phyloP scores from a whole-genome alignment of 35 echinoderm and acorn worm genomes.

The Ophioderma brevispina region DNA sequence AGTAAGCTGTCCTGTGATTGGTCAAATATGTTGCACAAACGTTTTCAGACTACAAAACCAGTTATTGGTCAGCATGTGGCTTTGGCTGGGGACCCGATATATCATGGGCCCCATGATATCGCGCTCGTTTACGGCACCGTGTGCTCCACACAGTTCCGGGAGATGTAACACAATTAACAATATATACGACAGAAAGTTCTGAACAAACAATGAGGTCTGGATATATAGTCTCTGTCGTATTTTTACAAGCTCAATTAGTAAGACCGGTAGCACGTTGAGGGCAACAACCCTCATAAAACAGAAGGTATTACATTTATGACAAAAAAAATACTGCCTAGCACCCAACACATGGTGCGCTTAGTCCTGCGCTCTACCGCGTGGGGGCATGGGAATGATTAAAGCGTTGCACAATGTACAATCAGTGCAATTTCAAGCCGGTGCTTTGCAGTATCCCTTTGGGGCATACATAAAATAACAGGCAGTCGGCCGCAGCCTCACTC shows the following conservation, averaged over 20 bases:
- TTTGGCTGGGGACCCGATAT: neutral
- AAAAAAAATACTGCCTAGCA: neutral
- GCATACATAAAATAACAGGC: constrained; percentile 2
- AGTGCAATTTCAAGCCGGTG: neutral
- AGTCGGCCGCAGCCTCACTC: neutral
- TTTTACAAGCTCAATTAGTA: neutral
- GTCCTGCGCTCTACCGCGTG: neutral
- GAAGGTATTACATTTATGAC: constrained; percentile 10
- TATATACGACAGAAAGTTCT: neutral
- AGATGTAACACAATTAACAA: neutral
- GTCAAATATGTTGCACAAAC: neutral
- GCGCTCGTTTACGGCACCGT: neutral
- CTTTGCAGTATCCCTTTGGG: neutral
- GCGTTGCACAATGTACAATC: neutral
- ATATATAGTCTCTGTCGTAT: neutral
- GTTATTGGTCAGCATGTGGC: neutral
- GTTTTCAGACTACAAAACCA: neutral
- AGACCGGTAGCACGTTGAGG: neutral
- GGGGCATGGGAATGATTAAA: neutral
- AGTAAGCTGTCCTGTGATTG: neutral
- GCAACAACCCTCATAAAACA: neutral
- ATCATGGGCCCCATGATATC: neutral
- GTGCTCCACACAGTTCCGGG: neutral
- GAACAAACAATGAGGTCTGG: neutral
- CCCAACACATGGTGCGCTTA: neutral